Evolutionary conservation across 2,888 invertebrate species (phyloP).

Genomic region (Trichacis sp.): DNA sequence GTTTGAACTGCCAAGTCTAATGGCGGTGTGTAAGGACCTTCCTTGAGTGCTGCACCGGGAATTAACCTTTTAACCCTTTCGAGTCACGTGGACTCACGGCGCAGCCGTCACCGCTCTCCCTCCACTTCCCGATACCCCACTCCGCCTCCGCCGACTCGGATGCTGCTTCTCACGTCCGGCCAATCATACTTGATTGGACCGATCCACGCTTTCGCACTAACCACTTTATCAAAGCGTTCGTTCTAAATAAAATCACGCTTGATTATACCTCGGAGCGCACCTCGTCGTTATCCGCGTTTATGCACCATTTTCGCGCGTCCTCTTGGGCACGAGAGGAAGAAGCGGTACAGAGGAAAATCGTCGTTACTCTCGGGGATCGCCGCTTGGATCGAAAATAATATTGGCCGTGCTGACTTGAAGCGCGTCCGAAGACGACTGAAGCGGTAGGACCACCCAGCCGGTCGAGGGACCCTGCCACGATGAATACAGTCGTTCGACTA

Average conservation of each 20-base stretch:
- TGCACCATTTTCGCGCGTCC: conserved; percentile 41
- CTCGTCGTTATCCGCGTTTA: conserved; percentile 58
- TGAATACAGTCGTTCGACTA: conserved; percentile 64
- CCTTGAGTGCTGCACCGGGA: conserved; percentile 26
- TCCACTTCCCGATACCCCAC: conserved; percentile 10
- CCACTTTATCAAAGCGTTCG: conserved; percentile 65
- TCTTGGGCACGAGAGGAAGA: conserved; percentile 8
- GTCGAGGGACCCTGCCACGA: conserved; percentile 56
- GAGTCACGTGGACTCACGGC: conserved; percentile 23
- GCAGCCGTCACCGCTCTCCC: conserved; percentile 23
- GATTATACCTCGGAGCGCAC: conserved; percentile 58
- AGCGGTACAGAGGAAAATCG: too few relatives aligned
- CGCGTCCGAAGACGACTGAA: conserved; percentile 69
- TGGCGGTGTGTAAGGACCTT: conserved; percentile 21
- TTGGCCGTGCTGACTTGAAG: conserved; percentile 65
- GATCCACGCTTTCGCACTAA: conserved; percentile 66
- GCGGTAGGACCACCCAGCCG: conserved; percentile 69
- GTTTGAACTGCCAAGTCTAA: conserved; percentile 1
- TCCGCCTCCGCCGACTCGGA: conserved; percentile 19
- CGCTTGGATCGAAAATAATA: conserved; percentile 52
- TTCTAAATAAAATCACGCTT: conserved; percentile 64
- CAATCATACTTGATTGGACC: conserved; percentile 65
- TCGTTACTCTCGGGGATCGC: not conserved
- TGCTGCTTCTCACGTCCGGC: conserved; percentile 61
- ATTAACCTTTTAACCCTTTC: conserved; percentile 32